A percentile compares a stretch with the other conserved stretches of the same genome.
Evolutionary conservation across 2,113 vertebrate species (phyloP).

Genomic region (Tiliqua scincoides): DNA sequence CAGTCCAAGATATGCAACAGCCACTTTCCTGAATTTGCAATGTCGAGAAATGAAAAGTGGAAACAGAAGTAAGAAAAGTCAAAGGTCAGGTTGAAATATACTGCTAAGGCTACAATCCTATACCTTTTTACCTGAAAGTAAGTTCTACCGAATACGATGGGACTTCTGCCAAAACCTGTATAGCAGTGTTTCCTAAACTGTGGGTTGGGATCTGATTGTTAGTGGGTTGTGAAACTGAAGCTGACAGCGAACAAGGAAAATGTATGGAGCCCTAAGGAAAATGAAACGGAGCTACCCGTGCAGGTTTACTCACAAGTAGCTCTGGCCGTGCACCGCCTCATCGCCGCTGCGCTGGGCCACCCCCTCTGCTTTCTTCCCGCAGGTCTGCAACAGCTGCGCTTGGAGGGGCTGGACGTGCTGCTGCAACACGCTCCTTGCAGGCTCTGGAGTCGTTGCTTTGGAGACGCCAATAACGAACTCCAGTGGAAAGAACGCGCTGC

Average conservation of each 20-base stretch:
- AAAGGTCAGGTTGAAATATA: too few relatives aligned
- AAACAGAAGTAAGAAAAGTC: background rate
- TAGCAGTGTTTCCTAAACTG: too few relatives aligned
- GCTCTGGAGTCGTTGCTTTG: constrained; percentile 26
- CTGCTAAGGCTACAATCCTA: too few relatives aligned
- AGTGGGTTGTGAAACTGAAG: too few relatives aligned
- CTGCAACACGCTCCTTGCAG: background rate
- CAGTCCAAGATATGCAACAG: background rate
- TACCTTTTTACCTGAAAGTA: too few relatives aligned
- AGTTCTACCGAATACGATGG: too few relatives aligned
- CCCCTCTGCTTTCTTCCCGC: constrained; percentile 18
- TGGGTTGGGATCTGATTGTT: too few relatives aligned
- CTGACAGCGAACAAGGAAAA: too few relatives aligned
- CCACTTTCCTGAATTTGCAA: background rate
- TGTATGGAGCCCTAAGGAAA: too few relatives aligned
- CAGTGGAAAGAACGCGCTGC: background rate
- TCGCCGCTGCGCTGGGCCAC: constrained; percentile 21
- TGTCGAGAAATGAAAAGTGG: background rate
- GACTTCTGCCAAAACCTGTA: too few relatives aligned
- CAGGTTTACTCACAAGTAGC: background rate
- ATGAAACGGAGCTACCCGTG: too few relatives aligned
- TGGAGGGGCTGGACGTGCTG: background rate
- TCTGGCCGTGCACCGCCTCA: background rate
- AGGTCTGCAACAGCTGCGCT: background rate
- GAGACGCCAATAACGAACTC: constrained; percentile 30